These are phyloP conservation scores for Ricordea florida DNA, from an alignment of 92 coral and sea anemone genomes.

Conservation along the genomic window DNA sequence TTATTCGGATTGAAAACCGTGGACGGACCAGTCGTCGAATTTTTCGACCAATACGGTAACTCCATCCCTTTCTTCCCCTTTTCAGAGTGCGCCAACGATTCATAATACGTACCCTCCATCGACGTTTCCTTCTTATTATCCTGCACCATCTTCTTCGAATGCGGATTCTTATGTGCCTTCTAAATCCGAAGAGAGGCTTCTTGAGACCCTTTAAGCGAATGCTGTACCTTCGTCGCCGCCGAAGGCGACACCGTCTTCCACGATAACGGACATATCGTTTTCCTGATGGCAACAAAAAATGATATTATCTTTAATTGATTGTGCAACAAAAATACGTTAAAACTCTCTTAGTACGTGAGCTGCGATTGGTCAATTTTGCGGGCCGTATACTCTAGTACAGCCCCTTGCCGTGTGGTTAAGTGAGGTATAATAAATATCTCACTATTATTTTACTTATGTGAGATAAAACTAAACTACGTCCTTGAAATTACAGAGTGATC, in stretches of 20 bases:
- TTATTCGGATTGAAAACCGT: background rate
- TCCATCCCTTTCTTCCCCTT: background rate
- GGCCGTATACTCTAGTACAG: too few relatives aligned
- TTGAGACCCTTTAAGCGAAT: background rate
- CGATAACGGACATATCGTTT: background rate
- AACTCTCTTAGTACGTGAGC: too few relatives aligned
- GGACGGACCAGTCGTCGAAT: background rate
- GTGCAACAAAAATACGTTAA: too few relatives aligned
- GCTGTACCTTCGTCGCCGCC: background rate
- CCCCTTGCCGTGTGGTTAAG: too few relatives aligned
- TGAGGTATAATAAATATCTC: too few relatives aligned
- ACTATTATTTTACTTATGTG: too few relatives aligned
- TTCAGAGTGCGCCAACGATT: background rate
- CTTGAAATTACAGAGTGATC: too few relatives aligned
- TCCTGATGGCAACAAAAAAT: too few relatives aligned
- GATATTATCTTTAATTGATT: too few relatives aligned
- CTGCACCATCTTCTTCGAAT: background rate
- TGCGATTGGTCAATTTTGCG: too few relatives aligned
- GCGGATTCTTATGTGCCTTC: background rate
- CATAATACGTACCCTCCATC: conserved; percentile 4
- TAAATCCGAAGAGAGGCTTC: background rate
- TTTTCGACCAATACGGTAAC: background rate
- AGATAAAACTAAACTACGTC: too few relatives aligned
- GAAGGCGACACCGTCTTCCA: background rate
- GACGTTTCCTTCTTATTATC: background rate